These are phyloP conservation scores for Ochotona princeps DNA, from an alignment of 2,113 vertebrate species.

Conservation along the genomic window DNA sequence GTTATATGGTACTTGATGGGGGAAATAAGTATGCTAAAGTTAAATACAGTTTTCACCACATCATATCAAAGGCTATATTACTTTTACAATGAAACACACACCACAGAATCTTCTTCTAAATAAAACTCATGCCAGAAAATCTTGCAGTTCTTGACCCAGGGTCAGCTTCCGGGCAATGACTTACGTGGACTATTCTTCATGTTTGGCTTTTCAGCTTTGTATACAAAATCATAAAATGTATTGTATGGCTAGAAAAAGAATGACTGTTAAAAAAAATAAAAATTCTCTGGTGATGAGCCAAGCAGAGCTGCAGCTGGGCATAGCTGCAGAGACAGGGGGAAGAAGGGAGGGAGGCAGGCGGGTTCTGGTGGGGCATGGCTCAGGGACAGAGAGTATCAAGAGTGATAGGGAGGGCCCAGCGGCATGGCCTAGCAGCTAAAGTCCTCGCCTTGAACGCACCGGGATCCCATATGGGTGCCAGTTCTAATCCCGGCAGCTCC, in stretches of 20 bases:
- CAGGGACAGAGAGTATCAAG: slow-evolving; percentile 68
- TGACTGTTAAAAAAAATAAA: neutral
- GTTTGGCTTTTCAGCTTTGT: neutral
- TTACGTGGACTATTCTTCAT: neutral
- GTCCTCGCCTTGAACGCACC: too few relatives aligned
- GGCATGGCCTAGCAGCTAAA: too few relatives aligned
- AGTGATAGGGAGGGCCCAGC: too few relatives aligned
- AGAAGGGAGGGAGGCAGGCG: neutral
- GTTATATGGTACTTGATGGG: neutral
- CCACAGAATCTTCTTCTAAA: neutral
- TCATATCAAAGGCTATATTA: neutral
- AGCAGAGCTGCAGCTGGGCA: neutral
- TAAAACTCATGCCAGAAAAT: neutral
- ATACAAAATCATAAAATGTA: neutral
- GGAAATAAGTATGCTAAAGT: neutral
- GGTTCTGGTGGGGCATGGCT: slow-evolving; percentile 17
- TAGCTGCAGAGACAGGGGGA: neutral
- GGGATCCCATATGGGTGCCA: too few relatives aligned
- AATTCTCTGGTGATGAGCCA: neutral
- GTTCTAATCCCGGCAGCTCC: too few relatives aligned
- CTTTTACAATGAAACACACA: neutral
- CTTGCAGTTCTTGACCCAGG: neutral
- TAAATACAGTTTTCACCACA: neutral
- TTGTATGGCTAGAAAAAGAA: slow-evolving; percentile 18
- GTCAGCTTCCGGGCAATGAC: neutral